Evolutionary conservation across 2,888 invertebrate genomes (phyloP).

Genomic region (Agriotes lineatus): DNA sequence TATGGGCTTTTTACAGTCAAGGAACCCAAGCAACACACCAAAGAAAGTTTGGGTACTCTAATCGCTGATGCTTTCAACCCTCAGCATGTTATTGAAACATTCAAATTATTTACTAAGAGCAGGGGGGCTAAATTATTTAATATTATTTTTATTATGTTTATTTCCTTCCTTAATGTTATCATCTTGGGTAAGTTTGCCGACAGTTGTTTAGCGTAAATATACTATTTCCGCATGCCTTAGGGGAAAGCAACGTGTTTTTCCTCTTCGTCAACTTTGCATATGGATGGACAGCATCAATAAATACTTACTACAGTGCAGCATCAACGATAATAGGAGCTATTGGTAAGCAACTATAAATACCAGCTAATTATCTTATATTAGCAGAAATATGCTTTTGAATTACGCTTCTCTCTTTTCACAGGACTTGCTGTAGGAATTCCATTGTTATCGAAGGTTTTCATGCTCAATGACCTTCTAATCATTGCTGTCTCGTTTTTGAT

Average conservation of each 20-base stretch:
- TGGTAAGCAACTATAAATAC: no score
- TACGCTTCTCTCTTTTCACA: background rate
- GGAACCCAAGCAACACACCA: slow-evolving; percentile 18
- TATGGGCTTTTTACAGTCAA: slow-evolving; percentile 13
- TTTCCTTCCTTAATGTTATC: slow-evolving; percentile 39
- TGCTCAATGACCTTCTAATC: slow-evolving; percentile 62
- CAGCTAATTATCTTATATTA: no score
- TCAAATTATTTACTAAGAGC: slow-evolving; percentile 56
- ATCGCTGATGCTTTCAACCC: slow-evolving; percentile 60
- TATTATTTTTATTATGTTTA: slow-evolving; percentile 54
- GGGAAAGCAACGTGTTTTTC: background rate
- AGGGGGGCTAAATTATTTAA: slow-evolving; percentile 53
- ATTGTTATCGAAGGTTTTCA: slow-evolving; percentile 60
- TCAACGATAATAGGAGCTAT: background rate
- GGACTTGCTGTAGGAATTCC: slow-evolving; percentile 41
- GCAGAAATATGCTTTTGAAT: background rate
- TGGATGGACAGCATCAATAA: background rate
- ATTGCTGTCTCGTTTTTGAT: slow-evolving; percentile 64
- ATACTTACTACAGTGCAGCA: background rate
- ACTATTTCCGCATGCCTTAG: no score
- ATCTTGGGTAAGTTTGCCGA: slow-evolving; percentile 20
- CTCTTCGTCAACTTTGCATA: slow-evolving; percentile 10
- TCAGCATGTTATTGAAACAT: slow-evolving; percentile 57
- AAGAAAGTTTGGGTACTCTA: slow-evolving; percentile 43
- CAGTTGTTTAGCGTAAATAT: no score